Percentiles rank a stretch among this genome's conserved stretches.
Conservation (phyloP, 2,113 vertebrate species). For the Pluvianellus socialis region DNA sequence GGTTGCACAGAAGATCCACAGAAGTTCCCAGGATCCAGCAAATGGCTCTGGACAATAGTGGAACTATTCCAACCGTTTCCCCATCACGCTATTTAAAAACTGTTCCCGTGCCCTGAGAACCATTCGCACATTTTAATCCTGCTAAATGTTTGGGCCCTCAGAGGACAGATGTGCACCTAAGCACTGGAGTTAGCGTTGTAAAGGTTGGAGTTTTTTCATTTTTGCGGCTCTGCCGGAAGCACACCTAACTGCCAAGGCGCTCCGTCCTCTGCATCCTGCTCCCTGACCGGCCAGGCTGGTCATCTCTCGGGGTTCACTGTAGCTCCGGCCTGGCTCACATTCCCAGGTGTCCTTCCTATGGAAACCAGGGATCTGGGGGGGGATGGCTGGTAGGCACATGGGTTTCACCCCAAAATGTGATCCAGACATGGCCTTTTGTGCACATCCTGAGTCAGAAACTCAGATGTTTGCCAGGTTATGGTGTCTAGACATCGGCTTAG, state of each 20-base stretch:
- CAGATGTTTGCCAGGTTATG: not conserved
- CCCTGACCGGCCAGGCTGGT: not conserved
- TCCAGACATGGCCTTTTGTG: not conserved
- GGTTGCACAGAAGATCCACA: no score
- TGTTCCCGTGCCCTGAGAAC: not conserved
- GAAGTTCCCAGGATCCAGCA: not conserved
- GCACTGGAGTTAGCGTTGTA: not conserved
- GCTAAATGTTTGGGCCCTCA: not conserved
- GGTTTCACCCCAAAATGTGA: not conserved
- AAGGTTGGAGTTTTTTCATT: not conserved
- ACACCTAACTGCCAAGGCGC: not conserved
- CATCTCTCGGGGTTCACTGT: not conserved
- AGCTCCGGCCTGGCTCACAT: not conserved
- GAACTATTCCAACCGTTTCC: slow-evolving; percentile 1
- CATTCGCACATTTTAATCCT: not conserved
- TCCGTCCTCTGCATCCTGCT: not conserved
- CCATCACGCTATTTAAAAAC: not conserved
- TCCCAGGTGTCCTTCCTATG: not conserved
- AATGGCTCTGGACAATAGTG: not conserved
- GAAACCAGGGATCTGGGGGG: not conserved
- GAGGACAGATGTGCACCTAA: not conserved
- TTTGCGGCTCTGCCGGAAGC: not conserved
- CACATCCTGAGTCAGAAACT: not conserved
- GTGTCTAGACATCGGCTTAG: slow-evolving; percentile 57
- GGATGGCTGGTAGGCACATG: not conserved